phyloP scores from a whole-genome alignment of 2,888 invertebrate species.

The Macaria notata region DNA sequence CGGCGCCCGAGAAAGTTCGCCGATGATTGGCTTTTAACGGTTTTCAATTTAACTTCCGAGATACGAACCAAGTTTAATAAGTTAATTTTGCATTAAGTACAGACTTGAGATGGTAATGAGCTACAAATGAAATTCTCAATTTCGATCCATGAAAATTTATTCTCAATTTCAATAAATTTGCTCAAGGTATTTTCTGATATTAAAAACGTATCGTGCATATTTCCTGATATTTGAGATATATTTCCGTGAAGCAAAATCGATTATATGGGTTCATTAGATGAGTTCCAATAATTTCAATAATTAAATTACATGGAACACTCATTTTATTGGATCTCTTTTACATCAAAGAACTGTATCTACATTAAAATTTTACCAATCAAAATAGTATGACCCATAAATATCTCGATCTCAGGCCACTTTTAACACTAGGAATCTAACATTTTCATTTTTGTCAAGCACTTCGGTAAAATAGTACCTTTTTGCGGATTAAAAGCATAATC shows the following conservation, averaged over 20 bases:
- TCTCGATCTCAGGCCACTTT: no score
- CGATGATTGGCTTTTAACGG: conserved; percentile 53
- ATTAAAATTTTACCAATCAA: no score
- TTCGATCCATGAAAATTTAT: neutral
- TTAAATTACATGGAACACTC: no score
- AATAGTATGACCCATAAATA: no score
- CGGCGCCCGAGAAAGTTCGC: conserved; percentile 51
- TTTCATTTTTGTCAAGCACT: conserved; percentile 44
- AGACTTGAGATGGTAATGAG: conserved; percentile 13
- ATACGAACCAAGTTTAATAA: conserved; percentile 52
- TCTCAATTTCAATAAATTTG: neutral
- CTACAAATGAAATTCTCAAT: conserved; percentile 10
- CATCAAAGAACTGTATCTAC: no score
- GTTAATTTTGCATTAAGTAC: conserved; percentile 20
- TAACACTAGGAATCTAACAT: neutral
- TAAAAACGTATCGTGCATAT: no score
- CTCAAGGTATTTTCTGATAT: no score
- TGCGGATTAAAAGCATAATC: conserved; percentile 70
- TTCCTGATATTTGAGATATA: no score
- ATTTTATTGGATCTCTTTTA: no score
- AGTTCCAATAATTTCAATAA: no score
- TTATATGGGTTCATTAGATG: no score
- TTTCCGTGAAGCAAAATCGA: no score
- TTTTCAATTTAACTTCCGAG: conserved; percentile 69
- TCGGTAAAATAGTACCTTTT: conserved; percentile 53